Evolutionary conservation across 2,113 vertebrate genomes (phyloP).

Genomic region (Apodemus sylvaticus): DNA sequence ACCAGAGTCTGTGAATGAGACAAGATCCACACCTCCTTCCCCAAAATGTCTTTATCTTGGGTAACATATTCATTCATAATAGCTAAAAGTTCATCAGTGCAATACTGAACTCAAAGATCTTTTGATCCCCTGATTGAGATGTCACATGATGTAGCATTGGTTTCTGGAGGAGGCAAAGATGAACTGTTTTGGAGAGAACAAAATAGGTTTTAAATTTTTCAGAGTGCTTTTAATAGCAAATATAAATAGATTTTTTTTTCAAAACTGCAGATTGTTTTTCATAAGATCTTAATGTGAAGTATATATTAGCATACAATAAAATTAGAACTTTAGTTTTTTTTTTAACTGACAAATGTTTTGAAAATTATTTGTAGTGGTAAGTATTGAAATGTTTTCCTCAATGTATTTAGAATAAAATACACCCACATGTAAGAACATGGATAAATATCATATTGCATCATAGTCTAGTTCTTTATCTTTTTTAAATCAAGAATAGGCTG

Average conservation of each 20-base stretch:
- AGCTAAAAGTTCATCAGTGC: not conserved
- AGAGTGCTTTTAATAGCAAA: constrained; percentile 35
- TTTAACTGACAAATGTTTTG: constrained; percentile 22
- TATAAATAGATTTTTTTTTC: constrained; percentile 24
- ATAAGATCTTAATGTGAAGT: not conserved
- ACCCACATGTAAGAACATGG: not conserved
- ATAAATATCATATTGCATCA: not conserved
- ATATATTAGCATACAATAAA: not conserved
- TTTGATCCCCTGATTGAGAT: not conserved
- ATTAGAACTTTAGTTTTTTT: constrained; percentile 38
- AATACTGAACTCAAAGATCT: not conserved
- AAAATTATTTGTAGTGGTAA: constrained; percentile 22
- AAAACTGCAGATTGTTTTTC: constrained; percentile 6
- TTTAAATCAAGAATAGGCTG: not conserved
- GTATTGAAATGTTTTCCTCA: constrained; percentile 12
- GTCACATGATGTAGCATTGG: not conserved
- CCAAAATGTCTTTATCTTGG: constrained; percentile 7
- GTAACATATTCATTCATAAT: not conserved
- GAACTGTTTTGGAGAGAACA: constrained; percentile 13
- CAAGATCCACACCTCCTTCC: not conserved
- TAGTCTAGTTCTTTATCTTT: not conserved
- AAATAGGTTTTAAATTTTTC: constrained; percentile 22
- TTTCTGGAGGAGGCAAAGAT: not conserved
- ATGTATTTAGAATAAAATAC: constrained; percentile 42
- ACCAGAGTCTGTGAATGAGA: not conserved